phyloP scores from a whole-genome alignment of 2,888 invertebrate species.

The Camptogramma bilineatum region DNA sequence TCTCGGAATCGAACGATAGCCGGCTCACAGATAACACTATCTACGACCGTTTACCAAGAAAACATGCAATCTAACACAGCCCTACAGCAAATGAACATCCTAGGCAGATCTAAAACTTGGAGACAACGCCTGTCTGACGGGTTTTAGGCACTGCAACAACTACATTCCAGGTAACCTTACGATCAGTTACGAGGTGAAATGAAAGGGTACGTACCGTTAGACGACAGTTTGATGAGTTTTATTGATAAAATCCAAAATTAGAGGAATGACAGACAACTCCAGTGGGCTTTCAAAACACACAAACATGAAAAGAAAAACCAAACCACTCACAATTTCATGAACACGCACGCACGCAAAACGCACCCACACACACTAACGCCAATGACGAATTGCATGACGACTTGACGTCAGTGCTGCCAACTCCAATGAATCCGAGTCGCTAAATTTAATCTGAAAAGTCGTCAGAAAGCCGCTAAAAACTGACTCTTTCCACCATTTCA shows the following conservation, averaged over 20 bases:
- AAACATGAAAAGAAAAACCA: constrained; percentile 65
- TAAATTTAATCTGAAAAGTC: too few relatives aligned
- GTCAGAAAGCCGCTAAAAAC: too few relatives aligned
- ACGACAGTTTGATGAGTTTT: constrained; percentile 80
- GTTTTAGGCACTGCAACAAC: constrained; percentile 54
- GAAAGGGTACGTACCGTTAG: constrained; percentile 72
- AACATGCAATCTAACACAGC: constrained; percentile 49
- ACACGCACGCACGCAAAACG: constrained; percentile 59
- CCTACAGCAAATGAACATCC: constrained; percentile 42
- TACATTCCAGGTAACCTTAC: constrained; percentile 48
- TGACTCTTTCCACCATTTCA: too few relatives aligned
- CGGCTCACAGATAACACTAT: constrained; percentile 64
- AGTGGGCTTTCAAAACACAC: constrained; percentile 80
- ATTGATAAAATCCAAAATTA: constrained; percentile 82
- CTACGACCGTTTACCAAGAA: constrained; percentile 50
- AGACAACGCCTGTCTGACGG: constrained; percentile 80
- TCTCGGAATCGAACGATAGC: constrained; percentile 69
- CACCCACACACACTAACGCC: constrained; percentile 75
- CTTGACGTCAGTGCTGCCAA: too few relatives aligned
- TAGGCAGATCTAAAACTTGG: constrained; percentile 48
- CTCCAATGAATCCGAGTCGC: too few relatives aligned
- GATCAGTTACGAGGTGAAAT: constrained; percentile 47
- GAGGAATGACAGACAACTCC: constrained; percentile 73
- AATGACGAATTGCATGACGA: constrained; percentile 18
- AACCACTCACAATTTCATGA: constrained; percentile 64